Evolutionary conservation across 2,113 vertebrate genomes (phyloP), one percentile per base, ranked within the genome.

Genomic region (Sinosuthora webbiana): DNA sequence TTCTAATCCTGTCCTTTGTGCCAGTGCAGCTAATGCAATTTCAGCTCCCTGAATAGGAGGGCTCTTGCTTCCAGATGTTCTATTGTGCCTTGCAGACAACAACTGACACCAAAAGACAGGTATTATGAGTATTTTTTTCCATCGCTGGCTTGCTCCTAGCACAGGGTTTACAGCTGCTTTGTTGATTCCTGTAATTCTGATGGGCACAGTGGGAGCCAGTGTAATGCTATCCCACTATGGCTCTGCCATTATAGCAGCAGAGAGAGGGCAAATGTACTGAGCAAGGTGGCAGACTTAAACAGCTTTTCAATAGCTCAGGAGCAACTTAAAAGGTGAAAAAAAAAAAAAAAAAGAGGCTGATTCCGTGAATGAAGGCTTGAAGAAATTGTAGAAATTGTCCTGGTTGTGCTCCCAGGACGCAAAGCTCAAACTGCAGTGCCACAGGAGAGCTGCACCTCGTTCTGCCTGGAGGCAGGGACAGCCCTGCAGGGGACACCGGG

Each of bases 11-110:
- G 78, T 24, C 91, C 90, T 95, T 93, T 86, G 76, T 83, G 83
- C 8, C 19, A 95, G 74, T 87, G 57, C 71, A 83, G 94, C 75
- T 96, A 95, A 96, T 91, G 78, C 63, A 86, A 92, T 94, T 97
- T 92, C 78, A 75, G 82, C 73, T 86, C 33, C 68, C 65, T 75
- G 53, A 95, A 93, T 91, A 87, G 87, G 67, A 83, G 27, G 69
- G 75, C 44, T 87, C 67, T 83, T 5, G 11, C 79, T 89, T 87
- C 96, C 95, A 96, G 95, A 87, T 96, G 93, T 95, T 93, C 91
- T 28, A 94, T 96, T 96, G 86, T 97, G 71, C 59, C 70, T 86
- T 20, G 49, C 89, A 94, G 77, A 95, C 83, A 91, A 95, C 89
- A 91, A 57, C 45, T 81, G 89, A 85, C 91, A 92, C 62, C 65